Conservation (phyloP, 2,888 invertebrate species). For the Aquatica leii region DNA sequence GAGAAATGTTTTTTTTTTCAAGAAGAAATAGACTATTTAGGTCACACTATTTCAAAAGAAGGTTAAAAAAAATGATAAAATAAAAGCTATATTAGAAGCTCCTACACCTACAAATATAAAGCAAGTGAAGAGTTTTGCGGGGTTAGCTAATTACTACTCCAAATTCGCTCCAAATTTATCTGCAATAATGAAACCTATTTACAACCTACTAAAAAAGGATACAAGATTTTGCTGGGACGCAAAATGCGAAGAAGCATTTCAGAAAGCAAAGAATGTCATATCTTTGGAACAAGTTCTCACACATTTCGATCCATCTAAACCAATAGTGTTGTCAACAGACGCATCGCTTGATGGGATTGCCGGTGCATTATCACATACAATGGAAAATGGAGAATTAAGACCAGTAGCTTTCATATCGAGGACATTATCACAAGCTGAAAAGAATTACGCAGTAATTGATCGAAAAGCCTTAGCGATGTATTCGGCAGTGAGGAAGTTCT, state of each 20-base stretch:
- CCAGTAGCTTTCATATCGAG: too few relatives aligned
- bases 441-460: too few relatives aligned
- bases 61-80: not conserved
- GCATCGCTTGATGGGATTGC: not conserved
- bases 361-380: too few relatives aligned
- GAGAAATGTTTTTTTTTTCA: conserved; percentile 4
- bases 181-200: conserved; percentile 23
- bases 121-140: not conserved
- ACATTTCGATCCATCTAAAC: not conserved
- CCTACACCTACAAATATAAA: not conserved
- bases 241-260: conserved; percentile 37
- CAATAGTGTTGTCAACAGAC: not conserved
- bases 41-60: not conserved
- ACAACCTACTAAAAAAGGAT: conserved; percentile 30
- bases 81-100: not conserved
- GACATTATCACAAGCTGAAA: too few relatives aligned
- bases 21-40: not conserved
- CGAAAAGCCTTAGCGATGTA: too few relatives aligned
- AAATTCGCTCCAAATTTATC: not conserved
- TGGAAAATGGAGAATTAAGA: too few relatives aligned
- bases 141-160: not conserved
- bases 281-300: not conserved
- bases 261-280: not conserved
- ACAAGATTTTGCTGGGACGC: conserved; percentile 32
- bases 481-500: too few relatives aligned